Percentiles rank a stretch among this genome's conserved stretches.
These are phyloP conservation scores for Zophobas atratus DNA, from an alignment of 1,140 invertebrate species.

Conservation along the genomic window DNA sequence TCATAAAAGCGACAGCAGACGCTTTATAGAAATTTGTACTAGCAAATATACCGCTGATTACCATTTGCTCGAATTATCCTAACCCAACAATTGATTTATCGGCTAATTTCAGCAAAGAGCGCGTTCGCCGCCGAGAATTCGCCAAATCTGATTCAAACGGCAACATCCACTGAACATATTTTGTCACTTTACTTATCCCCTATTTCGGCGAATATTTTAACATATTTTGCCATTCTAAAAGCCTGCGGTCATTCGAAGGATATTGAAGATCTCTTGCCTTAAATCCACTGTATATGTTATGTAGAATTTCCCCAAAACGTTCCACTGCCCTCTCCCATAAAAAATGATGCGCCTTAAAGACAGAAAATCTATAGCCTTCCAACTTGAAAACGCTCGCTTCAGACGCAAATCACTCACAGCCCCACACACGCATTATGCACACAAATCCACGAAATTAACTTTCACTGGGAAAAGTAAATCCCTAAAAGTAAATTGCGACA, in stretches of 20 bases:
- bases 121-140: not conserved
- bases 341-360: conserved; percentile 45
- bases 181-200: conserved; percentile 54
- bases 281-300: conserved; percentile 49
- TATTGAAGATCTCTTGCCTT: conserved; percentile 51
- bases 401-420: not conserved
- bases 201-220: conserved; percentile 53
- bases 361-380: conserved; percentile 29
- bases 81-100: conserved; percentile 39
- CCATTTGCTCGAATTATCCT: conserved; percentile 20
- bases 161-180: conserved; percentile 50
- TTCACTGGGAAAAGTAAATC: too few relatives aligned
- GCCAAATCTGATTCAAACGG: conserved; percentile 19
- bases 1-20: conserved; percentile 55
- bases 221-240: conserved; percentile 54
- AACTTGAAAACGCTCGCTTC: not conserved
- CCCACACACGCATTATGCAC: too few relatives aligned
- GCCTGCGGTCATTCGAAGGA: conserved; percentile 52
- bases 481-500: too few relatives aligned
- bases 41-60: conserved; percentile 18
- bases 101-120: not conserved
- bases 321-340: conserved; percentile 42
- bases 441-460: too few relatives aligned
- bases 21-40: conserved; percentile 44
- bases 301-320: conserved; percentile 47